A percentile compares a stretch with the other conserved stretches of the same genome.
Evolutionary conservation across 2,113 vertebrate genomes (phyloP).

Genomic region (Onychostoma macrolepis): DNA sequence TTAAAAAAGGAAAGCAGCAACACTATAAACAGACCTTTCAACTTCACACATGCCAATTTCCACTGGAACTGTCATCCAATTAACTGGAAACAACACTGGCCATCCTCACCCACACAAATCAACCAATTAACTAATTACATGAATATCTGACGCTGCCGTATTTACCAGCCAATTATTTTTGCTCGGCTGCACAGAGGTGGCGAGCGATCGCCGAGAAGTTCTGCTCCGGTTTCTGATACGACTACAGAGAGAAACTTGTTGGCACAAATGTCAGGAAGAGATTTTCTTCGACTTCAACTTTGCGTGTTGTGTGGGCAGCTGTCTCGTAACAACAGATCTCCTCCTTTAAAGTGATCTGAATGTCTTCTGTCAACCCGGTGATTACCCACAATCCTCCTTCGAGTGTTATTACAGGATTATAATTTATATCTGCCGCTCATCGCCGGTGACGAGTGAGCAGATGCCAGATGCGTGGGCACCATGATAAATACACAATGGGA

Average conservation of each 20-base stretch:
- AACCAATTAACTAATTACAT: constrained; percentile 76
- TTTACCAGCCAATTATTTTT: constrained; percentile 68
- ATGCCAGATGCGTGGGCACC: neutral
- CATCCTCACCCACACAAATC: constrained; percentile 69
- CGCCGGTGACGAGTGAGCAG: neutral
- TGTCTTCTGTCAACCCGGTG: neutral
- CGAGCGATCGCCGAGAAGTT: neutral
- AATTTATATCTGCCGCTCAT: neutral
- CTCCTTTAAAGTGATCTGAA: neutral
- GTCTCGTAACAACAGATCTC: constrained; percentile 59
- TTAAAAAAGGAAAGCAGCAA: constrained; percentile 60
- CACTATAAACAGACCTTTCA: constrained; percentile 47
- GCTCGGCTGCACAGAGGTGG: constrained; percentile 35
- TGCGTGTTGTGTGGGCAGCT: constrained; percentile 62
- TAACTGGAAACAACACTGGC: constrained; percentile 60
- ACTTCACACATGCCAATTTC: constrained; percentile 72
- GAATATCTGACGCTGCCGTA: constrained; percentile 68
- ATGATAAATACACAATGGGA: neutral
- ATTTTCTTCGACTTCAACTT: neutral
- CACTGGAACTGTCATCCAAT: constrained; percentile 70
- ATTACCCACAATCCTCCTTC: constrained; percentile 5
- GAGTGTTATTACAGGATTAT: neutral
- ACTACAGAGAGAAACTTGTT: neutral
- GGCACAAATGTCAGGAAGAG: constrained; percentile 8
- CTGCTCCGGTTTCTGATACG: constrained; percentile 10